Conservation (phyloP, 2,888 invertebrate genomes). For the Orthosia gothica region DNA sequence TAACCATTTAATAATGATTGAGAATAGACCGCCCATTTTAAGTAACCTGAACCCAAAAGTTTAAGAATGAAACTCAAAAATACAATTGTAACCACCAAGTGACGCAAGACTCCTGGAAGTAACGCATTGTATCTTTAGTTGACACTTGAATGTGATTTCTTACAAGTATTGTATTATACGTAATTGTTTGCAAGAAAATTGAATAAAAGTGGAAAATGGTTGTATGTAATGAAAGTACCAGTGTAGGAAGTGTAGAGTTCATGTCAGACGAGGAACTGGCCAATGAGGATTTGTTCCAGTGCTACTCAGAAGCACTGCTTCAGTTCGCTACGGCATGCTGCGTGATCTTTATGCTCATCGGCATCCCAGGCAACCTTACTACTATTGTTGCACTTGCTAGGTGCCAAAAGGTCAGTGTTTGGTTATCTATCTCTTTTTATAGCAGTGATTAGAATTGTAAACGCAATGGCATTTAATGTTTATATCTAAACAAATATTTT, state of each 20-base stretch:
- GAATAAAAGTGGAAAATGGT: constrained; percentile 3
- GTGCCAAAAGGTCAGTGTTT: constrained; percentile 93
- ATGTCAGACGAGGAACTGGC: constrained; percentile 77
- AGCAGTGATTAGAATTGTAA: neutral
- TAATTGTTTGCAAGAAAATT: neutral
- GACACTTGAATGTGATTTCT: constrained; percentile 1
- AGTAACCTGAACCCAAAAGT: neutral
- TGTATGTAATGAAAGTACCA: constrained; percentile 9
- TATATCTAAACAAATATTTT: too few species aligned
- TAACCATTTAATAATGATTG: constrained; percentile 2
- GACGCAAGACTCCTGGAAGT: neutral
- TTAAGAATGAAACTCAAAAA: constrained; percentile 8
- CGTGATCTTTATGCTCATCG: constrained; percentile 94
- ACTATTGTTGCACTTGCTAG: constrained; percentile 94
- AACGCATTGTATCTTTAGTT: neutral
- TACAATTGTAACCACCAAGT: neutral
- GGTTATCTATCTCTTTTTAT: neutral
- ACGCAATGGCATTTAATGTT: too few species aligned
- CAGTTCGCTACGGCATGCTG: constrained; percentile 94
- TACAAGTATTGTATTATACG: neutral
- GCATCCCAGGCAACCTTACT: constrained; percentile 95
- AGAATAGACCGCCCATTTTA: constrained; percentile 15
- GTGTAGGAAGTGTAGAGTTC: constrained; percentile 40
- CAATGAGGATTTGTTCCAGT: constrained; percentile 91
- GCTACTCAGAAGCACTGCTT: constrained; percentile 93